Conservation (phyloP, 2,797 vertebrate genomes). For the Anniella stebbinsi region DNA sequence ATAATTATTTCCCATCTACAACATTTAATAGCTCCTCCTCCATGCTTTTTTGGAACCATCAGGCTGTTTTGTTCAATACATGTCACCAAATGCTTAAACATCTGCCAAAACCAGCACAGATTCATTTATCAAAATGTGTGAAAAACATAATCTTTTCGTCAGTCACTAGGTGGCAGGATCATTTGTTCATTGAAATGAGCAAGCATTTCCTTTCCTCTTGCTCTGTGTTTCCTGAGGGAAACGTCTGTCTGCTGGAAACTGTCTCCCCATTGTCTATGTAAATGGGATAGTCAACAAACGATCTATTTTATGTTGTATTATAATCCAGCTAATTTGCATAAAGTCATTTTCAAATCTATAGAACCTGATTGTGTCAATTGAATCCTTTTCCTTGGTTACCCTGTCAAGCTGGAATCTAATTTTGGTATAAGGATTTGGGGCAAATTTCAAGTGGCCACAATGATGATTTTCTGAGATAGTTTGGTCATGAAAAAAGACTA, state of each 20-base stretch:
- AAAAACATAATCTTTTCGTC: not conserved
- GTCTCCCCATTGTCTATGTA: not conserved
- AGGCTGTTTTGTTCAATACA: not conserved
- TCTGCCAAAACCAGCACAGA: conserved; percentile 1
- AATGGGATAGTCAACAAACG: not conserved
- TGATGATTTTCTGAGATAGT: not conserved
- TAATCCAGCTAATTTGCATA: not conserved
- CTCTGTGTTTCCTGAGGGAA: not conserved
- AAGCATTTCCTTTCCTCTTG: not conserved
- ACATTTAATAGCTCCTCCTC: too few species aligned
- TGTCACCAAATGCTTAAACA: not conserved
- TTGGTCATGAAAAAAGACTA: not conserved
- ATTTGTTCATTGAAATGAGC: not conserved
- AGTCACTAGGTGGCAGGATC: not conserved
- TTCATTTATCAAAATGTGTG: not conserved
- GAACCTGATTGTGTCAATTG: not conserved
- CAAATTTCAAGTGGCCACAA: not conserved
- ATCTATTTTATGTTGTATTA: not conserved
- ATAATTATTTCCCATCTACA: not conserved
- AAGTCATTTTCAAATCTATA: not conserved
- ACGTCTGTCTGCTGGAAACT: not conserved
- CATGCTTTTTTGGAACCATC: not conserved
- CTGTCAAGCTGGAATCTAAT: not conserved
- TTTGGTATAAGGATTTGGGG: not conserved
- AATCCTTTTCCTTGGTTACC: not conserved